Percentiles rank a stretch among this genome's conserved stretches.
These are phyloP conservation scores for Bombyx mandarina DNA, from an alignment of 1,140 invertebrate species.

Conservation along the genomic window DNA sequence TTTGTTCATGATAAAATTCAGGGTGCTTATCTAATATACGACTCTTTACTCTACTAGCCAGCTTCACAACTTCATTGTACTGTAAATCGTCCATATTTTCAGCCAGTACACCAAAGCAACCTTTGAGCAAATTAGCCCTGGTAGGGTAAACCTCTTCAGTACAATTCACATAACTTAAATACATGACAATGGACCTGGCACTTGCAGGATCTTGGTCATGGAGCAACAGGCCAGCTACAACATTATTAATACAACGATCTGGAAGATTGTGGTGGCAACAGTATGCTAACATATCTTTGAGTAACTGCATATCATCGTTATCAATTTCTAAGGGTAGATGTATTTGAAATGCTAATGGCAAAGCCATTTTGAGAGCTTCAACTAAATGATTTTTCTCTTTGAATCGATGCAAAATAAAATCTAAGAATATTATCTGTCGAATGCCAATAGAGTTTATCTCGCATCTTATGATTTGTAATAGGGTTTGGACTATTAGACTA, in stretches of 20 bases:
- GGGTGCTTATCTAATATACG: constrained; percentile 54
- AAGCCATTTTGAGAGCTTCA: constrained; percentile 72
- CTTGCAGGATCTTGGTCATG: constrained; percentile 52
- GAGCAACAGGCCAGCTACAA: constrained; percentile 59
- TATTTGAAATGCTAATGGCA: constrained; percentile 76
- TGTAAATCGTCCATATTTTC: constrained; percentile 51
- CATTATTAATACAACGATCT: constrained; percentile 58
- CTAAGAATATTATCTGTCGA: constrained; percentile 74
- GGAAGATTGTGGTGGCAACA: constrained; percentile 63
- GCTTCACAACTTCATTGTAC: constrained; percentile 60
- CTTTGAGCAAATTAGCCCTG: constrained; percentile 58
- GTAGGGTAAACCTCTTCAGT: constrained; percentile 38
- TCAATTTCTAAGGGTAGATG: constrained; percentile 71
- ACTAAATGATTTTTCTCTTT: constrained; percentile 67
- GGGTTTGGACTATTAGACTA: constrained; percentile 72
- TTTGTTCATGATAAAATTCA: constrained; percentile 73
- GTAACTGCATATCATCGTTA: constrained; percentile 55
- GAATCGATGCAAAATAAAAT: constrained; percentile 68
- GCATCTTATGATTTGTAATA: constrained; percentile 74
- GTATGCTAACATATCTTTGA: constrained; percentile 70
- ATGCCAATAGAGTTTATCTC: constrained; percentile 74
- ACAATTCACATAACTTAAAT: constrained; percentile 59
- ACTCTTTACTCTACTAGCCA: constrained; percentile 53
- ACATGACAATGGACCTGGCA: constrained; percentile 68
- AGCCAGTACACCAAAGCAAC: constrained; percentile 56